Conservation (phyloP, 2,113 vertebrate species). For the Ptyas mucosa region DNA sequence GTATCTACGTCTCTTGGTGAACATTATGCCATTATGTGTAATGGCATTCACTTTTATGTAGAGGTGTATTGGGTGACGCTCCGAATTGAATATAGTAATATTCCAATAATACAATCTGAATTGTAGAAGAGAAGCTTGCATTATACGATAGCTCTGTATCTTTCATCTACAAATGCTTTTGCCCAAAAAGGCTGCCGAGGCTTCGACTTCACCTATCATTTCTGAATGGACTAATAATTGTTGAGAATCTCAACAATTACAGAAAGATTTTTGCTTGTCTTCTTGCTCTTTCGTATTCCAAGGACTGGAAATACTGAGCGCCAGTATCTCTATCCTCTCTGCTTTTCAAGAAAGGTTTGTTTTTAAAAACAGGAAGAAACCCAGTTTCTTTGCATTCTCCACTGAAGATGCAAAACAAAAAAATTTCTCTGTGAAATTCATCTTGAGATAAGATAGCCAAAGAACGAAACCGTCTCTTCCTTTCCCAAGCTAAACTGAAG, state of each 20-base stretch:
- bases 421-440: not conserved
- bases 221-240: not conserved
- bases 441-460: not conserved
- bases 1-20: not conserved
- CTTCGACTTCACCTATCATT: not conserved
- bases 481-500: not conserved
- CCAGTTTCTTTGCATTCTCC: not conserved
- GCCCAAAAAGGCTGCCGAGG: not conserved
- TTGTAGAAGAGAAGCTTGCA: not conserved
- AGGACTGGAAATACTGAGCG: not conserved
- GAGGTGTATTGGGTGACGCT: not conserved
- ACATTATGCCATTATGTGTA: not conserved
- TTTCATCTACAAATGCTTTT: not conserved
- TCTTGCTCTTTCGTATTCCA: not conserved
- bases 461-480: not conserved
- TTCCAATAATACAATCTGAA: not conserved
- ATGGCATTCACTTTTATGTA: not conserved
- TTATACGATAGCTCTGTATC: too few species aligned
- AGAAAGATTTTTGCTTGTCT: not conserved
- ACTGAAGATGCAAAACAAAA: not conserved
- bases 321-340: not conserved
- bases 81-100: not conserved
- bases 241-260: not conserved
- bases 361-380: not conserved
- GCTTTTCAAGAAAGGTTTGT: not conserved